A percentile compares a stretch with the other conserved stretches of the same genome.
phyloP scores from a whole-genome alignment of 2,888 invertebrate genomes.

The Seira musarum region DNA sequence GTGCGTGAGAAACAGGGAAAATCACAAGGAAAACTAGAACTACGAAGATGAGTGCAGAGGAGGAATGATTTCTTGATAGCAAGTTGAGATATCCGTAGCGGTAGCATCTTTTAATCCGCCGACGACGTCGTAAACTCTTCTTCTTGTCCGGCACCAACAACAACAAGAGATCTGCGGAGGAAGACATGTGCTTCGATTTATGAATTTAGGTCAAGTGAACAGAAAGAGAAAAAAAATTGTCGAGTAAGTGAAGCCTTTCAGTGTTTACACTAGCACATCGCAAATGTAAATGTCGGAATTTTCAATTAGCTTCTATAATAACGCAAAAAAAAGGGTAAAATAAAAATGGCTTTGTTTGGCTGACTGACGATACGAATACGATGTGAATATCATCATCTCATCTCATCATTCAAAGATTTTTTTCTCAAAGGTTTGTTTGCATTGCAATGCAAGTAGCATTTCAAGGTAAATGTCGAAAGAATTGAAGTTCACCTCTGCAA shows the following conservation, averaged over 20 bases:
- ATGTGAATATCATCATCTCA: too few relatives aligned
- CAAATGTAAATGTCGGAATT: slow-evolving; percentile 34
- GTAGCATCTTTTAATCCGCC: slow-evolving; percentile 34
- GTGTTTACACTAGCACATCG: slow-evolving; percentile 30
- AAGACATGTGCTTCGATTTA: slow-evolving; percentile 54
- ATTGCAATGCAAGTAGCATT: slow-evolving; percentile 13
- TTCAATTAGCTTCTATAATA: slow-evolving; percentile 34
- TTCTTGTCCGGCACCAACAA: slow-evolving; percentile 45
- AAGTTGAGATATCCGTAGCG: background rate
- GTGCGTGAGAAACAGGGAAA: slow-evolving; percentile 29
- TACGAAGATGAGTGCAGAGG: too few relatives aligned
- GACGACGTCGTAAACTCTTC: slow-evolving; percentile 35
- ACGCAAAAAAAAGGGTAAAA: too few relatives aligned
- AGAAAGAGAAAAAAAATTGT: too few relatives aligned
- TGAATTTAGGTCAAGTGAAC: slow-evolving; percentile 43
- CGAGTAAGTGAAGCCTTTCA: background rate
- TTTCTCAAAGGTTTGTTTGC: too few relatives aligned
- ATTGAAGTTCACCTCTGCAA: slow-evolving; percentile 52
- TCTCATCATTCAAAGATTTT: too few relatives aligned
- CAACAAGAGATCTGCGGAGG: slow-evolving; percentile 39
- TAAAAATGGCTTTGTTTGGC: too few relatives aligned
- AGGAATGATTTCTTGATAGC: too few relatives aligned
- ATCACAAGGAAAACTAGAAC: slow-evolving; percentile 17
- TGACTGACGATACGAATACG: too few relatives aligned
- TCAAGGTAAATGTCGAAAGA: slow-evolving; percentile 51